A percentile compares a stretch with the other conserved stretches of the same genome.
Evolutionary conservation across 2,797 vertebrate species (phyloP).

Genomic region (Coregonus ussuriensis): DNA sequence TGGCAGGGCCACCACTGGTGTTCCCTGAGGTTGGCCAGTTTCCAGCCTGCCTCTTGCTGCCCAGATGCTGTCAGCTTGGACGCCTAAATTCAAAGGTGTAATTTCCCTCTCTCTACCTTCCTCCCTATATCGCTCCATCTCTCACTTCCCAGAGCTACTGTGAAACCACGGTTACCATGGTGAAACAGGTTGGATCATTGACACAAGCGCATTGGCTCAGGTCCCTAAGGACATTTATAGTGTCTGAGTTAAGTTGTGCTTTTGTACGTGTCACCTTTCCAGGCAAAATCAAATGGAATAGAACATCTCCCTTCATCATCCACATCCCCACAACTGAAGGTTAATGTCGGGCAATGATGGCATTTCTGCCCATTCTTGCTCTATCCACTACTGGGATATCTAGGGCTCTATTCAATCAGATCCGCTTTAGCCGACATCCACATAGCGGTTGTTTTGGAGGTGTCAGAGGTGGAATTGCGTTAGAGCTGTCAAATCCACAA

Average conservation of each 20-base stretch:
- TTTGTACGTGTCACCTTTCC: neutral
- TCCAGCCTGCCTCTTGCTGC: slow-evolving; percentile 8
- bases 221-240: neutral
- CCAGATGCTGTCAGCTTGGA: neutral
- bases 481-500: too few species aligned
- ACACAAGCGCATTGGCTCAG: neutral
- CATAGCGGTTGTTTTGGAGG: too few species aligned
- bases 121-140: neutral
- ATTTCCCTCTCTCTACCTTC: neutral
- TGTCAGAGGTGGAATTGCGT: too few species aligned
- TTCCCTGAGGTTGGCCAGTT: neutral
- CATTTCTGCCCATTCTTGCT: neutral
- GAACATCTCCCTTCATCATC: neutral
- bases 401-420: neutral
- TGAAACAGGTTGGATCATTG: slow-evolving; percentile 1
- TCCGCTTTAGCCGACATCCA: too few species aligned
- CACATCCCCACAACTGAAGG: neutral
- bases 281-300: neutral
- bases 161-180: slow-evolving; percentile 6
- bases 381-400: neutral
- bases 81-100: neutral
- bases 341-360: neutral
- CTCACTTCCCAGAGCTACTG: neutral
- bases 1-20: neutral
- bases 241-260: neutral